A percentile compares a stretch with the other conserved stretches of the same genome.
Evolutionary conservation across 2,113 vertebrate species (phyloP).

Genomic region (Neomonachus schauinslandi): DNA sequence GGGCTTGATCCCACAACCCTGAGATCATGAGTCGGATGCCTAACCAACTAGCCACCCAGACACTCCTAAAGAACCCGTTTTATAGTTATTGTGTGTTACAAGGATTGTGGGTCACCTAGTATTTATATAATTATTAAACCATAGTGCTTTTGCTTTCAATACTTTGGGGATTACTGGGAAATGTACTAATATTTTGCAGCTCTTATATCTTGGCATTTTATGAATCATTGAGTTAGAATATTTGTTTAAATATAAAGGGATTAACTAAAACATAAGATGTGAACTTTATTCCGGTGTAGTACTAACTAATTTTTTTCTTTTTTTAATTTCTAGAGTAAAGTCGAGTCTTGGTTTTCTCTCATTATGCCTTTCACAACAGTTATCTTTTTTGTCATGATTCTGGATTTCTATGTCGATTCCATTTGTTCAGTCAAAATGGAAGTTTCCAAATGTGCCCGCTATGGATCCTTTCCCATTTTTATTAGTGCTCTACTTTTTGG

Average conservation of each 20-base stretch:
- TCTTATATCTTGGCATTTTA: constrained; percentile 37
- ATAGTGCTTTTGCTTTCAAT: background rate
- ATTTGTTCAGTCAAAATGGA: constrained; percentile 96
- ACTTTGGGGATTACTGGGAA: background rate
- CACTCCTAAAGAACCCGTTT: background rate
- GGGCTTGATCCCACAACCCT: background rate
- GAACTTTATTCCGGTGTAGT: background rate
- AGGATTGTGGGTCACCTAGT: background rate
- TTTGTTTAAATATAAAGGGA: background rate
- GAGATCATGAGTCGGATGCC: background rate
- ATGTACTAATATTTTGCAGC: background rate
- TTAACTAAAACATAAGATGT: constrained; percentile 7
- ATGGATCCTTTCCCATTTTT: constrained; percentile 91
- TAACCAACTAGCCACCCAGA: background rate
- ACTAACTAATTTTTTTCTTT: constrained; percentile 52
- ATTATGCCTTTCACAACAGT: constrained; percentile 93
- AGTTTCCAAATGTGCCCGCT: constrained; percentile 91
- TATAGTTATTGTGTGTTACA: background rate
- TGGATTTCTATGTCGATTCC: constrained; percentile 99
- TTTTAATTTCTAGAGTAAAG: constrained; percentile 93
- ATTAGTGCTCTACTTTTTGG: constrained; percentile 94
- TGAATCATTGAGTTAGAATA: background rate
- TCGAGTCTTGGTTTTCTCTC: constrained; percentile 96
- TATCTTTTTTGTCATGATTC: constrained; percentile 94
- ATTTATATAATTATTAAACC: constrained; percentile 38